Base-by-base conservation (phyloP, 2,113 vertebrate species). In the Puffinus mauretanicus region DNA sequence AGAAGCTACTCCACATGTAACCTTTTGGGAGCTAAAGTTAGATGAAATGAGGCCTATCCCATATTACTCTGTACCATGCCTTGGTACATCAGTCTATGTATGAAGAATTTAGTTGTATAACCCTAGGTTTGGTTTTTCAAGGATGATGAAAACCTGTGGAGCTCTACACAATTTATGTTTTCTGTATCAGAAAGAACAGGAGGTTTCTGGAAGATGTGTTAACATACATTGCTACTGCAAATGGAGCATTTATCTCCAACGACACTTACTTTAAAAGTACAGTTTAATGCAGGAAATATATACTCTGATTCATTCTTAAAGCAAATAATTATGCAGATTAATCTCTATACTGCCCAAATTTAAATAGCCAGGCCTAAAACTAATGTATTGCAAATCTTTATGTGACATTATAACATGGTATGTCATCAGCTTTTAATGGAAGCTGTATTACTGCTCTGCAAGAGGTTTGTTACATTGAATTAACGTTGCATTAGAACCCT, bases 401-500 rank as follows among this genome's bases (percentile, higher is more conserved):
- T 42, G 34, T 49, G 55, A 73, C 13, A 66, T 65, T 67, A 44
- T 52, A 82, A 44, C n/a, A 51, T 38, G 44, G 18, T 72, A 61
- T 72, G 66, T 82, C 44, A 89, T 12, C 36, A 86, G 62, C 66
- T 90, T 93, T 82, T 94, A 94, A 91, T 77, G 25, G 70, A 79
- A 94, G 30, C 21, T 57, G 32, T 32, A 51, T 66, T 82, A 80
- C 27, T 90, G 75, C 40, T 67, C 21, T 7, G 3, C 0, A 0
- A 95, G 64, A 32, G 6, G 42, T 70, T 94, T 76, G 25, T 70
- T 88, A 66, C 54, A 73, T 86, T 82, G 62, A 76, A 89, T 94
- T 89, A 89, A 87, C 22, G 18, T 65, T 93, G 61, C 73, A 85
- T 93, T 96, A 95, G 69, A 87, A 84, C 13, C 20, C 86, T 91